These are phyloP conservation scores for Chydorus sphaericus DNA, from an alignment of 2,888 invertebrate species.

Conservation along the genomic window DNA sequence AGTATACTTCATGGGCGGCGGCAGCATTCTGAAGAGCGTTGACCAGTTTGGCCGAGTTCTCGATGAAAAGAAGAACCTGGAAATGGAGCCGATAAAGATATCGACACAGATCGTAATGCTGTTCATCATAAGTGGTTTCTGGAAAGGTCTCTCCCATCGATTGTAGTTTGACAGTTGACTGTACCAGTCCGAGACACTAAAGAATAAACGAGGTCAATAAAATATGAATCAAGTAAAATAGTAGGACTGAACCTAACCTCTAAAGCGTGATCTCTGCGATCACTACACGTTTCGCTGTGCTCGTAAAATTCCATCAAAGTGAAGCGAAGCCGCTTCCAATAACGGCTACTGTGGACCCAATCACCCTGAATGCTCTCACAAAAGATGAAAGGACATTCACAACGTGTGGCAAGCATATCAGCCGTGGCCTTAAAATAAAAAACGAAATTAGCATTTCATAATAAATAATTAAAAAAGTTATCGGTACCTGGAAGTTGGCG, in stretches of 20 bases:
- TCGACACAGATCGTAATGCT: constrained; percentile 66
- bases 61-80: constrained; percentile 74
- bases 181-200: constrained; percentile 51
- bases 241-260: constrained; percentile 26
- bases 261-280: constrained; percentile 70
- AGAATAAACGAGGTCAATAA: constrained; percentile 19
- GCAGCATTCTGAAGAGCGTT: constrained; percentile 4
- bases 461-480: neutral
- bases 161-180: constrained; percentile 62
- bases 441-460: constrained; percentile 26
- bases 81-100: constrained; percentile 83
- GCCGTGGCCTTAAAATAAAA: constrained; percentile 39
- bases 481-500: constrained; percentile 2
- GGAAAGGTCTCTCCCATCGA: constrained; percentile 42
- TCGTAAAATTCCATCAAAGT: constrained; percentile 85
- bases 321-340: constrained; percentile 71
- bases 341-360: constrained; percentile 30
- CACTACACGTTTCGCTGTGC: constrained; percentile 86
- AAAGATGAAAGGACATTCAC: constrained; percentile 75
- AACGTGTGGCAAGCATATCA: constrained; percentile 40
- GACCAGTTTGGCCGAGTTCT: constrained; percentile 39
- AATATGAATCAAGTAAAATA: constrained; percentile 9
- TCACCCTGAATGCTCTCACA: constrained; percentile 28
- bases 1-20: neutral
- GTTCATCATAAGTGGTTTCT: constrained; percentile 47